phyloP scores from a whole-genome alignment of 2,888 invertebrate species.

The Trachelus troglodyta region DNA sequence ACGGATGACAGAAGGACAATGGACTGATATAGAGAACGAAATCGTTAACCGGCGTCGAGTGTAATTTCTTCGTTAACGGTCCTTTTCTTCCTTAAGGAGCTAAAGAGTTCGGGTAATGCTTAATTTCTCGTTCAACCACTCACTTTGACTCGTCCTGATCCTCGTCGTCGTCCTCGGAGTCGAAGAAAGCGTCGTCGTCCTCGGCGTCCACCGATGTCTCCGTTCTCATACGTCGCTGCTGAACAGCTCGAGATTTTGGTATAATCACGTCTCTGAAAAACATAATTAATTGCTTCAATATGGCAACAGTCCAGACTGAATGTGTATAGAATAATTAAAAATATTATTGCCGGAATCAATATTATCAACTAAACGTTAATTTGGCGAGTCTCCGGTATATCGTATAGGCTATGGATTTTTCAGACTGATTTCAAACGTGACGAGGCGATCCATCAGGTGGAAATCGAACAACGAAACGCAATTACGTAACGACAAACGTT shows the following conservation, averaged over 20 bases:
- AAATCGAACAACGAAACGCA: neutral
- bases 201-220: constrained; percentile 69
- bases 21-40: constrained; percentile 30
- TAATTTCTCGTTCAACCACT: constrained; percentile 29
- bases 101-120: neutral
- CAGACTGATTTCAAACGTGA: neutral
- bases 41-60: constrained; percentile 38
- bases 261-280: constrained; percentile 69
- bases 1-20: neutral
- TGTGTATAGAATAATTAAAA: neutral
- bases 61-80: constrained; percentile 37
- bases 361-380: neutral
- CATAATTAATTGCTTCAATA: neutral
- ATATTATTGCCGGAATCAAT: too few species aligned
- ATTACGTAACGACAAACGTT: neutral
- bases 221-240: constrained; percentile 69
- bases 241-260: constrained; percentile 68
- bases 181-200: constrained; percentile 79
- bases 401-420: neutral
- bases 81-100: constrained; percentile 1
- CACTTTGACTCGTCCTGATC: constrained; percentile 69
- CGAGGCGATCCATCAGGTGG: neutral
- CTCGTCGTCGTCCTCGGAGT: constrained; percentile 77
- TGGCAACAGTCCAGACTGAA: neutral
- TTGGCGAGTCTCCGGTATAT: neutral